Conservation (phyloP, 2,888 invertebrate species). For the Ferrisia virgata region DNA sequence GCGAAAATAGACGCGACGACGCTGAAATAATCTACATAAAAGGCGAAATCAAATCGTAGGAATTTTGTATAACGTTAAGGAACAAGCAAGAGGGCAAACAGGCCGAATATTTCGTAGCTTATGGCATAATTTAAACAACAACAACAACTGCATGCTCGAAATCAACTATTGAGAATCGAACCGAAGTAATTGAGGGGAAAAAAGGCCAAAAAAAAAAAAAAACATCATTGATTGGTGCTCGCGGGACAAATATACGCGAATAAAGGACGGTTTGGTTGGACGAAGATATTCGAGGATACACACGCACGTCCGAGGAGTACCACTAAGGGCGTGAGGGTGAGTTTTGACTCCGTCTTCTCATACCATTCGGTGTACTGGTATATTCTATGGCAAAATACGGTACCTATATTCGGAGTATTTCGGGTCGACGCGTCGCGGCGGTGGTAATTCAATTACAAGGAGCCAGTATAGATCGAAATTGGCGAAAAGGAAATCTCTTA, state of each 20-base stretch:
- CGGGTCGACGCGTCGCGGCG: neutral
- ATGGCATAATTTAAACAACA: neutral
- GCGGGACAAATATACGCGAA: conserved; percentile 2
- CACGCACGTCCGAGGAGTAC: neutral
- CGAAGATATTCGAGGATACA: neutral
- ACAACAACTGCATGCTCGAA: neutral
- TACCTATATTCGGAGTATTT: neutral
- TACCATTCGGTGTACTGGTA: no score
- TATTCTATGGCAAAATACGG: no score
- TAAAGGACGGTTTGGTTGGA: neutral
- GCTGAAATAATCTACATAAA: neutral
- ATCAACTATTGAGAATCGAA: neutral
- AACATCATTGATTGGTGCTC: neutral
- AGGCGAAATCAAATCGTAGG: neutral
- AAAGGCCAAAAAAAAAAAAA: neutral
- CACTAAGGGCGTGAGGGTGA: neutral
- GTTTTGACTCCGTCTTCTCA: neutral
- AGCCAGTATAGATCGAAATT: neutral
- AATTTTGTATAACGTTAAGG: neutral
- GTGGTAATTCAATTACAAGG: conserved; percentile 32
- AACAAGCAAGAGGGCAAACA: neutral
- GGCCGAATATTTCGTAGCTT: neutral
- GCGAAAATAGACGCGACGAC: neutral
- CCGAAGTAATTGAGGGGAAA: neutral
- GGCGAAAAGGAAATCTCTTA: conserved; percentile 31